Evolutionary conservation across 2,797 vertebrate genomes (phyloP).

Genomic region (Chaetodon trifasciatus): DNA sequence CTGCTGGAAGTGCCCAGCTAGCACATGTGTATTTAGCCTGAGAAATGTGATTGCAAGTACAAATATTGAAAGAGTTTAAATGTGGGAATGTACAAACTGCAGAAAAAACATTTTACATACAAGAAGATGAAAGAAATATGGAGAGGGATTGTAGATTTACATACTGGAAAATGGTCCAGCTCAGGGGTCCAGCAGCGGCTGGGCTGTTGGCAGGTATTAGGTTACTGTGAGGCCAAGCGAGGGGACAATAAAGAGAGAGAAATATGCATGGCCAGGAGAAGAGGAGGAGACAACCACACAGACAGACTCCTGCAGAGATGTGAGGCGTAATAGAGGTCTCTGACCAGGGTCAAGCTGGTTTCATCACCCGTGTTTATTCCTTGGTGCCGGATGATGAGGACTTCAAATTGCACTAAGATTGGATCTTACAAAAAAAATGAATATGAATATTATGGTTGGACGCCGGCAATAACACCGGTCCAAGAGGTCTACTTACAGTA

Average conservation of each 20-base stretch:
- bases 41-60: neutral
- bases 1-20: neutral
- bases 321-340: slow-evolving; percentile 33
- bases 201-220: neutral
- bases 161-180: neutral
- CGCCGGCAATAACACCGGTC: slow-evolving; percentile 55
- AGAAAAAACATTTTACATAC: neutral
- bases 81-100: neutral
- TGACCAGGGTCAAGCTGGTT: slow-evolving; percentile 66
- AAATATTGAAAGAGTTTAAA: neutral
- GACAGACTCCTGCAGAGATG: slow-evolving; percentile 26
- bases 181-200: slow-evolving; percentile 20
- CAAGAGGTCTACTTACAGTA: slow-evolving; percentile 57
- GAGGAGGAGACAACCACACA: slow-evolving; percentile 28
- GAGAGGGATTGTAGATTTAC: neutral
- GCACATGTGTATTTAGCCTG: neutral
- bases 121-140: neutral
- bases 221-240: slow-evolving; percentile 3
- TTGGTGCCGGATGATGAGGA: slow-evolving; percentile 52
- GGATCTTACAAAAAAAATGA: slow-evolving; percentile 62
- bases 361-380: slow-evolving; percentile 68
- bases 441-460: slow-evolving; percentile 72
- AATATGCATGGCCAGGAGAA: slow-evolving; percentile 29
- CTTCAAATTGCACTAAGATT: slow-evolving; percentile 72
- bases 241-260: slow-evolving; percentile 34